These are phyloP conservation scores for Cryptotis parvus DNA, from an alignment of 2,113 vertebrate genomes.

Conservation along the genomic window DNA sequence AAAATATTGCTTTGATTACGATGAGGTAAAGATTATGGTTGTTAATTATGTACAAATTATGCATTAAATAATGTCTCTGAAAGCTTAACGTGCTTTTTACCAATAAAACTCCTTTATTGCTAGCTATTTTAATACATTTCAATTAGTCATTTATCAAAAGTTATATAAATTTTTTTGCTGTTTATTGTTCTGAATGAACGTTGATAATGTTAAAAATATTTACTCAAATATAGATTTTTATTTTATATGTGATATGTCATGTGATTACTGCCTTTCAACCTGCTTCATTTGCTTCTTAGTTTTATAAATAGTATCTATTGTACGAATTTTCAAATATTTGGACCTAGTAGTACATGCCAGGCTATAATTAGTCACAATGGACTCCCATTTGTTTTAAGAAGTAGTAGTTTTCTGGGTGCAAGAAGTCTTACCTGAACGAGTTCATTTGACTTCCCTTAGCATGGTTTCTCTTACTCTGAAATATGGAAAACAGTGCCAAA, in stretches of 20 bases:
- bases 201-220: background rate
- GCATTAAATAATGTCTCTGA: background rate
- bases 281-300: background rate
- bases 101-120: background rate
- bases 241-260: background rate
- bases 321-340: background rate
- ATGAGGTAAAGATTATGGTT: background rate
- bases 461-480: background rate
- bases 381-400: background rate
- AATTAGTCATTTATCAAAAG: background rate
- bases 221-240: background rate
- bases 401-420: background rate
- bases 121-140: slow-evolving; percentile 10
- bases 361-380: background rate
- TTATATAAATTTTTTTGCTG: background rate
- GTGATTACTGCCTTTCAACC: background rate
- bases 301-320: background rate
- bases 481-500: background rate
- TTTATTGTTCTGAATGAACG: background rate
- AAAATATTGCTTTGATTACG: background rate
- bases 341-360: background rate
- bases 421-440: background rate
- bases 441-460: background rate
- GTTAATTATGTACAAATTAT: no score
- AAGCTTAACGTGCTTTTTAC: background rate